Evolutionary conservation across 37 sponge, comb jelly and placozoan genomes (phyloP).

Genomic region (Agelas oroides): DNA sequence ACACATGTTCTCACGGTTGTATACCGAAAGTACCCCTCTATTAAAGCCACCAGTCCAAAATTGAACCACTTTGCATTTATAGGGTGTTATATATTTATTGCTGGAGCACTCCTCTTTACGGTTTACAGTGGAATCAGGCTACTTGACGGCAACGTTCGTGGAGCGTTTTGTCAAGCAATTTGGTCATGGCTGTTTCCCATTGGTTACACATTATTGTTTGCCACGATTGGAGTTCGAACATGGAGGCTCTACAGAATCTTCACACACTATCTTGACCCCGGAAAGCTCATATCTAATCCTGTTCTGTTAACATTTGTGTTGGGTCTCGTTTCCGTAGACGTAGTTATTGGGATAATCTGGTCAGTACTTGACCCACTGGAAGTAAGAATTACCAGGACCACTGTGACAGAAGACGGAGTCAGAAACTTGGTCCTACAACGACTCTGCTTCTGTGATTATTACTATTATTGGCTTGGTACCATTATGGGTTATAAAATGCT

Average conservation of each 20-base stretch:
- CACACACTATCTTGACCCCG: not conserved
- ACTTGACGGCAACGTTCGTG: too few relatives aligned
- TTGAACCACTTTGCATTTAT: not conserved
- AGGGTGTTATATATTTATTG: not conserved
- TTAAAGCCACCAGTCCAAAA: constrained; percentile 3
- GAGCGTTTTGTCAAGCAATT: not conserved
- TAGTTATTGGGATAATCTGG: too few relatives aligned
- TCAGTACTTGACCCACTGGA: too few relatives aligned
- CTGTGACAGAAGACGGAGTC: too few relatives aligned
- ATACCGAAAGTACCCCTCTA: not conserved
- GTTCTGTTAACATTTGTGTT: not conserved
- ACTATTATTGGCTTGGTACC: not conserved
- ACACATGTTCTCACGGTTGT: not conserved
- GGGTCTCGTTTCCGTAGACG: too few relatives aligned
- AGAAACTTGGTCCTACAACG: too few relatives aligned
- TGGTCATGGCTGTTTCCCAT: not conserved
- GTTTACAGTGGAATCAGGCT: not conserved
- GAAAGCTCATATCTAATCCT: not conserved
- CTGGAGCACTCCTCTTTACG: not conserved
- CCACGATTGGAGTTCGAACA: not conserved
- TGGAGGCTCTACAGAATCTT: constrained; percentile 35
- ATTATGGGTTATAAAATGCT: not conserved
- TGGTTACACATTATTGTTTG: not conserved
- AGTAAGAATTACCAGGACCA: too few relatives aligned
- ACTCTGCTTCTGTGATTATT: not conserved